These are phyloP conservation scores for Artibeus lituratus DNA, from an alignment of 2,797 vertebrate species.

Conservation along the genomic window DNA sequence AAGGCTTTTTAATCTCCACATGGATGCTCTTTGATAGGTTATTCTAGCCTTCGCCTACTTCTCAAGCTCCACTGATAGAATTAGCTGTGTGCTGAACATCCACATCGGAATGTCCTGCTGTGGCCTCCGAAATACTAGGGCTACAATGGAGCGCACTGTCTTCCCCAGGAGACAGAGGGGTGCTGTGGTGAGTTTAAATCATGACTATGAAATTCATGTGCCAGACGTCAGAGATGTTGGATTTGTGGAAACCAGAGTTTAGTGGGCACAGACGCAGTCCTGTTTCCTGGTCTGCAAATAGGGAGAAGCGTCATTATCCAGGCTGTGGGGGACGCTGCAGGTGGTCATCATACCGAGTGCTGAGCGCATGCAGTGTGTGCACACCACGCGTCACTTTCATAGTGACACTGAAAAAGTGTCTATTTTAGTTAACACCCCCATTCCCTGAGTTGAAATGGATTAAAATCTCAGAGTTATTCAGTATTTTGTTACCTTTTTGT, in stretches of 20 bases:
- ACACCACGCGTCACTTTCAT: not conserved
- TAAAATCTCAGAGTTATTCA: not conserved
- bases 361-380: not conserved
- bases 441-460: not conserved
- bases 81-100: not conserved
- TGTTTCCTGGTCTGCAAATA: not conserved
- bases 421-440: not conserved
- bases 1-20: not conserved
- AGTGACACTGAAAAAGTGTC: not conserved
- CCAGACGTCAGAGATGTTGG: not conserved
- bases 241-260: not conserved
- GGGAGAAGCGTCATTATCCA: not conserved
- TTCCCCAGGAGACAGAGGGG: not conserved
- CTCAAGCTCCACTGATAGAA: not conserved
- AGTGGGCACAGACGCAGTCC: not conserved
- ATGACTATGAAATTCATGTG: not conserved
- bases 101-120: not conserved
- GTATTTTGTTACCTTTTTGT: not conserved
- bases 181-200: not conserved
- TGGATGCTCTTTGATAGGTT: not conserved
- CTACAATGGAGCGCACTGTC: not conserved
- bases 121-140: not conserved
- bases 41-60: not conserved
- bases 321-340: not conserved
- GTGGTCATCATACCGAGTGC: not conserved